Base-by-base conservation (phyloP, 2,888 invertebrate species). In the Alitta virens region DNA sequence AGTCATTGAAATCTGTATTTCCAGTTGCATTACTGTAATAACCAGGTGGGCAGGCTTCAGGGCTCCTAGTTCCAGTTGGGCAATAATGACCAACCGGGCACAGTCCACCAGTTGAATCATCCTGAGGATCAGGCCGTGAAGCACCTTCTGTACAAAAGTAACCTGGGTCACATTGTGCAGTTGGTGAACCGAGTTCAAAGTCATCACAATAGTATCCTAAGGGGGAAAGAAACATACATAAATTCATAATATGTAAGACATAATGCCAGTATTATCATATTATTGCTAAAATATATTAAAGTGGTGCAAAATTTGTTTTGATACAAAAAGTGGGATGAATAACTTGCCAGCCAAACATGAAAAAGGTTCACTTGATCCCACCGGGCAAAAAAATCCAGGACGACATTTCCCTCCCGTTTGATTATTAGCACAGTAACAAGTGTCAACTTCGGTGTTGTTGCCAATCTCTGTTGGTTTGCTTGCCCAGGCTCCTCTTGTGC, bases 61-160 rank as follows among this genome's bases (percentile, higher is more conserved):
- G 75, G 5, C 60, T 70, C 2, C 65, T 69, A 1, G 76, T 77
- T 1, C 76, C 79, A 26, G 59, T 52, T 0, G 74, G 73, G 64
- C 80, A 80, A 68, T 78, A 79, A 63, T 71, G 64, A 18, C 80
- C 80, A n/a, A 52, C 51, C 1, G 77, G 73, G 62, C 80, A 80
- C 12, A 68, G 68, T 40, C 72, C 75, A 23, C 79, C 80, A 2
- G 78, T 78, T n/a, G 64, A 63, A 50, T 74, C 76, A 67, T 74
- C 72, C 71, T 27, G 77, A 73, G n/a, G 75, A 66, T 60, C 69
- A 52, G 64, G 56, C 18, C 60, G 33, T 7, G 63, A 63, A 1
- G 79, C 77, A 2, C 70, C 72, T 9, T 66, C 63, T 5, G 72
- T 73, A 62, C 80, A 80, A 68, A 73, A 79, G 65, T 74, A 77